phyloP scores from a whole-genome alignment of 2,797 vertebrate species.

The Galaxias olidus region DNA sequence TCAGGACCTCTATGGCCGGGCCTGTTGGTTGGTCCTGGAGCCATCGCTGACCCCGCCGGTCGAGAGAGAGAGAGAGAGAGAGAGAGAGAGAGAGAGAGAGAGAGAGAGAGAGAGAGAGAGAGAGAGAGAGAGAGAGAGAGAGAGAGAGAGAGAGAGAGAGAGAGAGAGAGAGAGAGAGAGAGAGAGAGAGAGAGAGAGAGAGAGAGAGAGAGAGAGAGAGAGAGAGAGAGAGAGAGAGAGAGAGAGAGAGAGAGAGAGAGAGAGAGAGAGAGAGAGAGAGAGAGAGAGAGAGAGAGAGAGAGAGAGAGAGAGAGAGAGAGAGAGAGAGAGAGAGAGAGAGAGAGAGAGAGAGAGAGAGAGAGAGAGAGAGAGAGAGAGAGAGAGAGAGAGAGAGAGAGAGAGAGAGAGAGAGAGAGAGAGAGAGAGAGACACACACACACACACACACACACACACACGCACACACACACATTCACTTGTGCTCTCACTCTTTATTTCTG shows the following conservation, averaged over 20 bases:
- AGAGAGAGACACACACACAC: no score
- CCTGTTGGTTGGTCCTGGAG: slow-evolving; percentile 32
- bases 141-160: no score
- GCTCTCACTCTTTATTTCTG: background rate
- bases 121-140: background rate
- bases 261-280: background rate
- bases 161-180: no score
- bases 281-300: no score
- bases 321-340: no score
- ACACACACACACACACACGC: slow-evolving; percentile 15
- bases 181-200: no score
- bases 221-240: no score
- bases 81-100: no score
- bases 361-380: no score
- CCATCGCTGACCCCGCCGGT: slow-evolving; percentile 7
- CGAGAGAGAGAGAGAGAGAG: background rate
- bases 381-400: no score
- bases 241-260: no score
- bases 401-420: background rate
- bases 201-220: background rate
- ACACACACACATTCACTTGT: background rate
- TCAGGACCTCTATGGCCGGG: slow-evolving; percentile 28
- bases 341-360: background rate
- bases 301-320: no score
- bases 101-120: background rate